A percentile compares a stretch with the other conserved stretches of the same genome.
phyloP scores from a whole-genome alignment of 1,140 invertebrate species.

The Drosophila serrata region DNA sequence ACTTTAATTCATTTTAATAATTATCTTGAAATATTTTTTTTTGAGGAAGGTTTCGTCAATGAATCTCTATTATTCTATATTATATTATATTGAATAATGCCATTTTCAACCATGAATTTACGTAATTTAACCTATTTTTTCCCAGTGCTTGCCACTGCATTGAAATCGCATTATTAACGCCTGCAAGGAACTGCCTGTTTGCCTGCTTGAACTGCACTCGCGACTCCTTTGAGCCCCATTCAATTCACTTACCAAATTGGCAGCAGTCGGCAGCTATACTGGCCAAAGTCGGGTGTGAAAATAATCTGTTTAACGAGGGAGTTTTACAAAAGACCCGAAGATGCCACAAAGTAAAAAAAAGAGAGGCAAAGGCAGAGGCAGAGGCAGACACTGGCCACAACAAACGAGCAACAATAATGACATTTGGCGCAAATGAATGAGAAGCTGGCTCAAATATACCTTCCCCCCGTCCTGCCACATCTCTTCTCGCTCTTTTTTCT shows the following conservation, averaged over 20 bases:
- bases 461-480: not conserved
- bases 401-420: conserved; percentile 83
- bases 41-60: too few relatives aligned
- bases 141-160: conserved; percentile 55
- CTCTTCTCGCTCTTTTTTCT: not conserved
- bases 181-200: conserved; percentile 58
- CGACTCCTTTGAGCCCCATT: conserved; percentile 28
- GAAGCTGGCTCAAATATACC: conserved; percentile 70
- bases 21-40: too few relatives aligned
- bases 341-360: conserved; percentile 25
- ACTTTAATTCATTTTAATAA: not conserved
- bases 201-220: conserved; percentile 13
- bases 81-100: fast-evolving
- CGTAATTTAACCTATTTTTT: not conserved
- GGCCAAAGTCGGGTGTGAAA: conserved; percentile 70
- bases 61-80: too few relatives aligned
- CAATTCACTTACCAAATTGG: conserved; percentile 67
- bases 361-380: conserved; percentile 9
- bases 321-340: conserved; percentile 79
- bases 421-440: conserved; percentile 83
- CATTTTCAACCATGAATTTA: too few relatives aligned
- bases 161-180: conserved; percentile 84
- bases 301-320: conserved; percentile 84
- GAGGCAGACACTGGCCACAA: conserved; percentile 41
- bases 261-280: conserved; percentile 34